Conservation (phyloP, 1,140 invertebrate genomes). For the Drosophila bipectinata region DNA sequence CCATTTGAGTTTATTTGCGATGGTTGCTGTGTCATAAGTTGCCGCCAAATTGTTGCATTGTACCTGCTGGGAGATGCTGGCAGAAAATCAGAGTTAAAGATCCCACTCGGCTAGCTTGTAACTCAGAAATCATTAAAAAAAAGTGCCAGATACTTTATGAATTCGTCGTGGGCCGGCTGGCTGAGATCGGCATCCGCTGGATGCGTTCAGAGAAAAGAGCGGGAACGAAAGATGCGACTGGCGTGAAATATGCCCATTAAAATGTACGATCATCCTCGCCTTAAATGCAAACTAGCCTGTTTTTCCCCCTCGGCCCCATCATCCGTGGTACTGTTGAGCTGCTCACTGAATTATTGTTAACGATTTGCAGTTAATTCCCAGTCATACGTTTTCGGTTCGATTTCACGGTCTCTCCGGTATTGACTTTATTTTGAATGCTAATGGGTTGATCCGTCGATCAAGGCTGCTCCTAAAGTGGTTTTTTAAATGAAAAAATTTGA, state of each 20-base stretch:
- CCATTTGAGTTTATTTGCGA: constrained; percentile 75
- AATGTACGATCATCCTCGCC: constrained; percentile 55
- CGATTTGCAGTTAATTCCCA: constrained; percentile 75
- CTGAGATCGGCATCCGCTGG: constrained; percentile 5
- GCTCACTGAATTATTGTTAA: constrained; percentile 72
- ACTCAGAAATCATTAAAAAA: constrained; percentile 81
- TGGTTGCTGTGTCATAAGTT: constrained; percentile 73
- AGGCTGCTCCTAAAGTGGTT: constrained; percentile 12
- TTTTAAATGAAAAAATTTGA: not conserved
- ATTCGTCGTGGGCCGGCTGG: constrained; percentile 70
- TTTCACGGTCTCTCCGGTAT: constrained; percentile 56
- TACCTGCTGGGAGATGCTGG: constrained; percentile 69
- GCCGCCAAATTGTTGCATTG: constrained; percentile 82
- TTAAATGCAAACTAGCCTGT: constrained; percentile 63
- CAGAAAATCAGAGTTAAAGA: constrained; percentile 41
- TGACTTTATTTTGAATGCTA: constrained; percentile 74
- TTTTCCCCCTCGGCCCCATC: not conserved
- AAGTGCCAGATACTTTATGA: constrained; percentile 81
- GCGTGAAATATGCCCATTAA: constrained; percentile 73
- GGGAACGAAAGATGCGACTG: constrained; percentile 22
- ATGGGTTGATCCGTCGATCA: constrained; percentile 63
- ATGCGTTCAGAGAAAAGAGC: constrained; percentile 5
- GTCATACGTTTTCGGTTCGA: constrained; percentile 58
- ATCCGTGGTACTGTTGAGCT: constrained; percentile 16
- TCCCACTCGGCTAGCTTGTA: constrained; percentile 56